Percentiles rank a stretch among this genome's conserved stretches.
Evolutionary conservation across 2,113 vertebrate genomes (phyloP).

Genomic region (Semnornis frantzii): DNA sequence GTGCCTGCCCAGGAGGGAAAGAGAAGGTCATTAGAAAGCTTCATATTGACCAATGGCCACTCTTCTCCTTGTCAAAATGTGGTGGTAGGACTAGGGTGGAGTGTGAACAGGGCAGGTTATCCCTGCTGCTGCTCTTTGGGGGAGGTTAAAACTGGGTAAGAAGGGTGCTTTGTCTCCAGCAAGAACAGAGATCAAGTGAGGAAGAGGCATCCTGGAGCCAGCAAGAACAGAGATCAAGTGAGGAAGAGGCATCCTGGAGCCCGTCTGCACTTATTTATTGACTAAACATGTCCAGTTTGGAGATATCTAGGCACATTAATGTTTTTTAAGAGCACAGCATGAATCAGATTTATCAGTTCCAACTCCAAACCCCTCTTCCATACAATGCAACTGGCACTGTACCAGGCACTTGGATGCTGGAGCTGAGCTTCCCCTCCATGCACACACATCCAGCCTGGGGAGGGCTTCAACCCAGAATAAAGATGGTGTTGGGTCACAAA

Average conservation of each 20-base stretch:
- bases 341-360: background rate
- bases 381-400: rapidly evolving
- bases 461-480: background rate
- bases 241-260: background rate
- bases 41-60: background rate
- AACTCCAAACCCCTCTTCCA: background rate
- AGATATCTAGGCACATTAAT: background rate
- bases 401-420: background rate
- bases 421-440: background rate
- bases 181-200: background rate
- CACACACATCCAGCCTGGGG: background rate
- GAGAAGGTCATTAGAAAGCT: background rate
- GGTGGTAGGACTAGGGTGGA: background rate
- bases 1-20: constrained; percentile 56
- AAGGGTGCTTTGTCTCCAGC: background rate
- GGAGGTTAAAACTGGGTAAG: rapidly evolving
- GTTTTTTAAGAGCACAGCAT: background rate
- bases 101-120: background rate
- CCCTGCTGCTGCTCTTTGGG: rapidly evolving
- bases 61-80: rapidly evolving
- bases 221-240: background rate
- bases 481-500: background rate
- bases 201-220: background rate
- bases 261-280: background rate
- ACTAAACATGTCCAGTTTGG: background rate